These are phyloP conservation scores for Ptilorrhoa leucosticta DNA, from an alignment of 2,113 vertebrate genomes.

Conservation along the genomic window DNA sequence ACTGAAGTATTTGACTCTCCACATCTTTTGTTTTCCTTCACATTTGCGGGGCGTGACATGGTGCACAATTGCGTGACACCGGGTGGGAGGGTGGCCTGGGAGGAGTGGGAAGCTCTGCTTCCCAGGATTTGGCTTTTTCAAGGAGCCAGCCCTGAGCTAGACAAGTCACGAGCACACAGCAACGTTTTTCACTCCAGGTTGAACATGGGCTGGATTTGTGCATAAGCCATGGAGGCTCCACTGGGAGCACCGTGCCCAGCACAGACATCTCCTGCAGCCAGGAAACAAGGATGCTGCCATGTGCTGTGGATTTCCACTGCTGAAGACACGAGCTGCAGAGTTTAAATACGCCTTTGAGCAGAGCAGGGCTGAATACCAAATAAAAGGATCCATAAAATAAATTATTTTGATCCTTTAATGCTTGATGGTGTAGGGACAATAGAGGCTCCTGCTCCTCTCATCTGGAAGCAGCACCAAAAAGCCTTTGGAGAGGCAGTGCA, in stretches of 20 bases:
- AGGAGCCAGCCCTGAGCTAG: neutral
- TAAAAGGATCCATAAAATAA: neutral
- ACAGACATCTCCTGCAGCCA: neutral
- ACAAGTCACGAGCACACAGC: neutral
- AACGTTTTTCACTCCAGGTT: neutral
- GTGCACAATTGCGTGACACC: rapidly evolving
- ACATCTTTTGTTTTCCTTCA: neutral
- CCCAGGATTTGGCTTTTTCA: neutral
- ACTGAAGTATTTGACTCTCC: neutral
- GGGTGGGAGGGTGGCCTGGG: neutral
- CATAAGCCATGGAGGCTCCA: neutral
- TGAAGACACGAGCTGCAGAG: neutral
- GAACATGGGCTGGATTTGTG: neutral
- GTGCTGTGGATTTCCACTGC: neutral
- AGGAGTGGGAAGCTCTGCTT: neutral
- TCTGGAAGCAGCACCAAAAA: neutral
- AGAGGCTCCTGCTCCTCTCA: neutral
- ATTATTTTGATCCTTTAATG: neutral
- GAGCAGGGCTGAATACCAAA: neutral
- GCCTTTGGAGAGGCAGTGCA: neutral
- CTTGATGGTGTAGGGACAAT: neutral
- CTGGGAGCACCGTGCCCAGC: neutral
- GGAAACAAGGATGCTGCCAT: neutral
- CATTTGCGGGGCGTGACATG: rapidly evolving
- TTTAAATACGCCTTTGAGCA: neutral